Conservation (phyloP, 2,113 vertebrate species). For the Philantomba maxwellii region DNA sequence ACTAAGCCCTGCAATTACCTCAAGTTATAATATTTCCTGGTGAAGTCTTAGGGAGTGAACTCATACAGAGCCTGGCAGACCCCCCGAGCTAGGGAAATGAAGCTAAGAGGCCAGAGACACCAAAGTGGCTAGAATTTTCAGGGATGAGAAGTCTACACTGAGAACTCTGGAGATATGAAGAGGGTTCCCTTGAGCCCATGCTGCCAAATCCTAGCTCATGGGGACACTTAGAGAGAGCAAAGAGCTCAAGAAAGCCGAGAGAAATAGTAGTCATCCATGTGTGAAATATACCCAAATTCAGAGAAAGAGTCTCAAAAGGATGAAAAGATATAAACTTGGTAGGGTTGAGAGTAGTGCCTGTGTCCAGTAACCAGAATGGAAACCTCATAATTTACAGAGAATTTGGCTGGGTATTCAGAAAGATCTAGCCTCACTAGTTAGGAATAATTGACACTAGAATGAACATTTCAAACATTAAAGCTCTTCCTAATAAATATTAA, state of each 20-base stretch:
- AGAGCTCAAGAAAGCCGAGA: not conserved
- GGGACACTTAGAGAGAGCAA: not conserved
- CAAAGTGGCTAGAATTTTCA: not conserved
- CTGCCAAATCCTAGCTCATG: not conserved
- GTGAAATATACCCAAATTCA: not conserved
- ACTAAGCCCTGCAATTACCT: not conserved
- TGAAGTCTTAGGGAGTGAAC: not conserved
- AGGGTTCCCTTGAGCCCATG: too few species aligned
- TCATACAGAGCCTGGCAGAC: not conserved
- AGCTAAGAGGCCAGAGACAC: not conserved
- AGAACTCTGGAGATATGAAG: not conserved
- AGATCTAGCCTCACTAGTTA: not conserved
- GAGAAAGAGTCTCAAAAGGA: not conserved
- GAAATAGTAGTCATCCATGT: too few species aligned
- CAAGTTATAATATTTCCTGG: not conserved
- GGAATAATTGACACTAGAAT: not conserved
- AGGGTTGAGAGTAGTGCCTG: not conserved
- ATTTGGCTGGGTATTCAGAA: not conserved
- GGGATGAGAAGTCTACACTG: not conserved
- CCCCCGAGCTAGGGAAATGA: not conserved
- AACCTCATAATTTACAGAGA: not conserved
- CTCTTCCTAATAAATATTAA: not conserved
- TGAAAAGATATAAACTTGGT: not conserved
- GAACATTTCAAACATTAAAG: not conserved
- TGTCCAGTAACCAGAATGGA: not conserved